These are phyloP conservation scores for Drosophila azteca DNA, from an alignment of 1,140 invertebrate genomes.

Conservation along the genomic window DNA sequence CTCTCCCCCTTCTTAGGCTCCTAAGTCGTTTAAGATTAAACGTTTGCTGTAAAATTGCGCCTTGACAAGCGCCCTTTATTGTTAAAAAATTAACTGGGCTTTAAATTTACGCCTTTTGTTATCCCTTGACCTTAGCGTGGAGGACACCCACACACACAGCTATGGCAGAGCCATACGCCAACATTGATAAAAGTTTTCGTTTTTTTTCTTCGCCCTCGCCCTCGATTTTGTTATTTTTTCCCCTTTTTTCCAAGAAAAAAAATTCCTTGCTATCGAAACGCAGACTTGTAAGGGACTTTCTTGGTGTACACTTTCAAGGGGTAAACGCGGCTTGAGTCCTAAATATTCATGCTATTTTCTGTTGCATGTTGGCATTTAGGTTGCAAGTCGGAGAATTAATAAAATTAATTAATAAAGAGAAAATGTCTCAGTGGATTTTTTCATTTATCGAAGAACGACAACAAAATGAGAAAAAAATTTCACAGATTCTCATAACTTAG, in stretches of 20 bases:
- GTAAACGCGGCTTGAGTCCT: conserved; percentile 10
- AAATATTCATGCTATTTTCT: no score
- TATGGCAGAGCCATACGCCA: conserved; percentile 42
- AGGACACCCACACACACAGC: conserved; percentile 31
- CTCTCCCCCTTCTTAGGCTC: conserved; percentile 11
- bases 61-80: conserved; percentile 77
- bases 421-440: no score
- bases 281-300: conserved; percentile 47
- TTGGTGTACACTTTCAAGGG: conserved; percentile 46
- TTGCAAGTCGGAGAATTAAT: no score
- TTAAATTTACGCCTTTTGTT: conserved; percentile 82
- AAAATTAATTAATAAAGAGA: no score
- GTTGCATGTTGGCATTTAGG: no score
- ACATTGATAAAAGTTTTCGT: conserved; percentile 73
- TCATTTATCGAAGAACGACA: no score
- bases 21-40: conserved; percentile 76
- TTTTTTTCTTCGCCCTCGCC: conserved; percentile 20
- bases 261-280: conserved; percentile 53
- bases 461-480: no score
- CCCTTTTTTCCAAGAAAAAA: conserved; percentile 45
- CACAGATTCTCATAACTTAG: no score
- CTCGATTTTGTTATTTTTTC: conserved; percentile 3
- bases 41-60: conserved; percentile 67
- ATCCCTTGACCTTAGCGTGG: conserved; percentile 66
- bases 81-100: conserved; percentile 80